Evolutionary conservation across 2,888 invertebrate species (phyloP), one percentile per base, ranked within the genome.

Genomic region (Trissolcus brochymenae): DNA sequence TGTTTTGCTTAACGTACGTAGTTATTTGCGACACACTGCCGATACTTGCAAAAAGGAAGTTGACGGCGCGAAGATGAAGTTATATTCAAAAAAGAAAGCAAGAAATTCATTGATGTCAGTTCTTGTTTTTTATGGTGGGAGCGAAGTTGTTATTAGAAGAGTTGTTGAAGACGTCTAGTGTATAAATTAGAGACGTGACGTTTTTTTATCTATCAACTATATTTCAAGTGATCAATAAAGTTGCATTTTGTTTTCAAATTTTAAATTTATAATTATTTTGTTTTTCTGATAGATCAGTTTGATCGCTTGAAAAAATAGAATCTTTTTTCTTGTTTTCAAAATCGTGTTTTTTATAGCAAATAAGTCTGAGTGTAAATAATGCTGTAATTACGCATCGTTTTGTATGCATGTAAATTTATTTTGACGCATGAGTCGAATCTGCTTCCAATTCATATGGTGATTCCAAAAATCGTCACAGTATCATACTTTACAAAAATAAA

Each of bases 131-230:
- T 74, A 29, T 64, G 54, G 62, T 68, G 64, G 61, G 67, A 62
- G 51, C 61, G 59, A 65, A 64, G 64, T 75, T 59, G 68, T 68
- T 70, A 64, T 14, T 55, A 54, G 21, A 61, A 60, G 68, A 68
- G 67, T 60, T 76, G 75, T 75, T 75, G 76, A 71, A 76, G 76
- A 70, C 70, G 70, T 76, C 68, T 56, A 76, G 70, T 71, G 70
- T 70, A 76, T 70, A 65, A 53, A 70, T 51, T 17, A 50, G 49
- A 53, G 17, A 66, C 21, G 49, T 51, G 21, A 7, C 51, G 11
- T 46, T 64, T 2, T 60, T 54, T 56, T 56, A 19, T 53, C 35
- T 21, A 51, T 19, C 29, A 46, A 46, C 11, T 46, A 11, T 16
- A 1, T 16, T 14, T 16, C 14, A 25, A 43, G 43, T 46, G 35